These are phyloP conservation scores for Pogonocherus hispidulus DNA, from an alignment of 2,888 invertebrate species.

Conservation along the genomic window DNA sequence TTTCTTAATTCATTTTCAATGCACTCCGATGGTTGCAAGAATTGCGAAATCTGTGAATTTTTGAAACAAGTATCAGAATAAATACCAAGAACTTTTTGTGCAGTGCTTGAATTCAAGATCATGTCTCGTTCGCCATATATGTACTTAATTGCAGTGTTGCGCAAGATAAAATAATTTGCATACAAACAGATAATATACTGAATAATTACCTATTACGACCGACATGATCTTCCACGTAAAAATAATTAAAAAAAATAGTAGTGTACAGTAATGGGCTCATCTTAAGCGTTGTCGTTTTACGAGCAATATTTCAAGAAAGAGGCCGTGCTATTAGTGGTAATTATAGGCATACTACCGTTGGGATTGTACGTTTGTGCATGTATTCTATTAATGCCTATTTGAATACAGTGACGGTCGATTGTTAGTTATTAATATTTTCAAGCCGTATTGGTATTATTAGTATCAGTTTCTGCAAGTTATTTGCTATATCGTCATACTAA, in stretches of 20 bases:
- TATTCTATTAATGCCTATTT: constrained; percentile 16
- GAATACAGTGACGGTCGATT: constrained; percentile 16
- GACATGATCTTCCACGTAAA: constrained; percentile 3
- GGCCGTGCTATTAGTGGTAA: constrained; percentile 14
- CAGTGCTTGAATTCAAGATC: too few relatives aligned
- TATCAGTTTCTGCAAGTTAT: too few relatives aligned
- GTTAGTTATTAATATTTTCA: constrained; percentile 23
- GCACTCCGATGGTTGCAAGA: too few relatives aligned
- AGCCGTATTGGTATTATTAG: too few relatives aligned
- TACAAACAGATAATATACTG: constrained; percentile 26
- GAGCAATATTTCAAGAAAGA: constrained; percentile 26
- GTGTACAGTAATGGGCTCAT: constrained; percentile 15
- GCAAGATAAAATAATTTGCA: constrained; percentile 26
- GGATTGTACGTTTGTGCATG: constrained; percentile 6
- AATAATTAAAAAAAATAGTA: constrained; percentile 19
- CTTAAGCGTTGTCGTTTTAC: constrained; percentile 1
- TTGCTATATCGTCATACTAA: too few relatives aligned
- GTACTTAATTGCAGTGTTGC: constrained; percentile 16
- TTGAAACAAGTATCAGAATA: too few relatives aligned
- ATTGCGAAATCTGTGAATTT: too few relatives aligned
- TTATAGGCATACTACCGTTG: constrained; percentile 13
- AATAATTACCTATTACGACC: constrained; percentile 24
- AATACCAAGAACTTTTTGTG: too few relatives aligned
- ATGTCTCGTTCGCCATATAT: constrained; percentile 10
- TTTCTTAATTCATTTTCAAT: too few relatives aligned